These are phyloP conservation scores for Onychomys torridus DNA, from an alignment of 2,797 vertebrate species.

Conservation along the genomic window DNA sequence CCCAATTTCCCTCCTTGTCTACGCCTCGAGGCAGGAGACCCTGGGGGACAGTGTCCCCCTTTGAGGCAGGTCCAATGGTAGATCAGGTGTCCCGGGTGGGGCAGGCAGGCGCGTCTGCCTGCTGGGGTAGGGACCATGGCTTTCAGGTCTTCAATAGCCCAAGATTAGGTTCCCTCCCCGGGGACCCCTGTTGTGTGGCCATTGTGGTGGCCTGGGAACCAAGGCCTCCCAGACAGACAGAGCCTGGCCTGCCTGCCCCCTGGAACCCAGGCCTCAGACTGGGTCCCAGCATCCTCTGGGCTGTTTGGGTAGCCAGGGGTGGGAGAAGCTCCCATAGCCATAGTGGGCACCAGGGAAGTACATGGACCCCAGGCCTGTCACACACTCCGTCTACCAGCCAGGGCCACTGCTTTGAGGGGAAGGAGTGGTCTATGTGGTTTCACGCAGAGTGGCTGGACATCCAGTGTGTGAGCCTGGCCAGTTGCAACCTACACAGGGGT, in stretches of 20 bases:
- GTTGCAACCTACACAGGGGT: rapidly evolving
- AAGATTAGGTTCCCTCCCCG: constrained; percentile 87
- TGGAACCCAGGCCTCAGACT: constrained; percentile 21
- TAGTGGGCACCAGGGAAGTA: not conserved
- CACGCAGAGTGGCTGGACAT: not conserved
- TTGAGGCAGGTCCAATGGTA: constrained; percentile 61
- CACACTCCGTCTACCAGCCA: rapidly evolving
- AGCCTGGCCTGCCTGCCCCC: constrained; percentile 67
- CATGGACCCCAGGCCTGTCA: not conserved
- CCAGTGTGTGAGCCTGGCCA: not conserved
- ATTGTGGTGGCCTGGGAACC: constrained; percentile 89
- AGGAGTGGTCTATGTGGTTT: rapidly evolving
- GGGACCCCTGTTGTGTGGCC: constrained; percentile 83
- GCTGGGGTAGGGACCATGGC: constrained; percentile 51
- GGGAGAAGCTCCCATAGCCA: not conserved
- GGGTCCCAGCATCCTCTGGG: not conserved
- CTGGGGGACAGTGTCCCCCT: constrained; percentile 82
- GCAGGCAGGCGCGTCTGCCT: constrained; percentile 55
- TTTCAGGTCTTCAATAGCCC: constrained; percentile 85
- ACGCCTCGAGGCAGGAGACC: not conserved
- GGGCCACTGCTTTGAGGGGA: not conserved
- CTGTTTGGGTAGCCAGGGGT: not conserved
- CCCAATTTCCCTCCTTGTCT: constrained; percentile 84
- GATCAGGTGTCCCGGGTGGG: constrained; percentile 85
- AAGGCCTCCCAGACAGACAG: constrained; percentile 30